Percentiles rank a stretch among this genome's conserved stretches.
Conservation (phyloP, 2,888 invertebrate genomes). For the Anorthoa munda region DNA sequence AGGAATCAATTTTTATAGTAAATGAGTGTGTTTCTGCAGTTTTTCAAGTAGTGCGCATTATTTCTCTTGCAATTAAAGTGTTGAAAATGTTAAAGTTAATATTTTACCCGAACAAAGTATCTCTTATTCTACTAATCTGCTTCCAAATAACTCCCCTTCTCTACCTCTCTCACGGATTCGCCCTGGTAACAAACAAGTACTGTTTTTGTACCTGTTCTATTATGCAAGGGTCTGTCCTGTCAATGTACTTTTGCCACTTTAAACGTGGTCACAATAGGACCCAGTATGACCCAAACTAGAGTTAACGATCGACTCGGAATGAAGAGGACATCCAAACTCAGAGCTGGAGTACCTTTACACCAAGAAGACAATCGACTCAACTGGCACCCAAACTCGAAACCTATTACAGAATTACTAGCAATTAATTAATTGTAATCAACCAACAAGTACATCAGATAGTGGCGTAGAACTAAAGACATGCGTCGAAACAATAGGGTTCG, state of each 20-base stretch:
- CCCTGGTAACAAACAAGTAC: too few relatives aligned
- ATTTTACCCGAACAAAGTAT: too few relatives aligned
- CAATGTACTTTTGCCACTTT: background rate
- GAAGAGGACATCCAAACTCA: too few relatives aligned
- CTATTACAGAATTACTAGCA: constrained; percentile 23
- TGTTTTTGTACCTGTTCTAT: background rate
- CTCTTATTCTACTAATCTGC: too few relatives aligned
- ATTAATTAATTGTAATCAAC: constrained; percentile 53
- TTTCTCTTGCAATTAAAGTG: background rate
- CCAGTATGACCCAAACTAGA: too few relatives aligned
- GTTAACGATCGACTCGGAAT: too few relatives aligned
- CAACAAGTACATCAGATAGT: constrained; percentile 57
- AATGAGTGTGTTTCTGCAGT: background rate
- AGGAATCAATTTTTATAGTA: background rate
- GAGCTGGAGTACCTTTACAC: too few relatives aligned
- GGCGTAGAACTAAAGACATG: constrained; percentile 37
- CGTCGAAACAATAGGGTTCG: constrained; percentile 71
- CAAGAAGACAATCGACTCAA: too few relatives aligned
- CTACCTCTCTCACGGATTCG: too few relatives aligned
- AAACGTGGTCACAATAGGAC: too few relatives aligned
- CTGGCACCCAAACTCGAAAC: constrained; percentile 6
- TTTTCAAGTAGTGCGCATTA: background rate
- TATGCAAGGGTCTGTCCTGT: too few relatives aligned
- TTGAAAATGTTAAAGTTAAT: background rate
- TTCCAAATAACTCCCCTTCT: background rate